These are phyloP conservation scores for Pseudomyrmex dendroicus DNA, from an alignment of 1,140 invertebrate genomes.

Conservation along the genomic window DNA sequence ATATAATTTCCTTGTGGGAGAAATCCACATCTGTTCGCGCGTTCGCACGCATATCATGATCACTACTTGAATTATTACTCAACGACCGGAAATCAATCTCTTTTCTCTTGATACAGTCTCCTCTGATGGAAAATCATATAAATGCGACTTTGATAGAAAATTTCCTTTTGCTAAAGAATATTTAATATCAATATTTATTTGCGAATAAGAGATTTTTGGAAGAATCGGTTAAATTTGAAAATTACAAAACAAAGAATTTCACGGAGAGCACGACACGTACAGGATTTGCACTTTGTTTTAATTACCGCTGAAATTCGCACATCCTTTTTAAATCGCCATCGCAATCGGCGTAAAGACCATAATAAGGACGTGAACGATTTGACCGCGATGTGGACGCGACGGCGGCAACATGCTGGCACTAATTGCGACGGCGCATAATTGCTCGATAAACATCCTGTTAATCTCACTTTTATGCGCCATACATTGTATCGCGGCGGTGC, in stretches of 20 bases:
- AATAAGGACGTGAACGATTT: constrained; percentile 44
- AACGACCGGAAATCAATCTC: background rate
- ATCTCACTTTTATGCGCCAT: constrained; percentile 79
- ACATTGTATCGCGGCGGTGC: constrained; percentile 64
- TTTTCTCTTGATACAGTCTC: too few relatives aligned
- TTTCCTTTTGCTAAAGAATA: too few relatives aligned
- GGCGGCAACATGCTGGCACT: constrained; percentile 70
- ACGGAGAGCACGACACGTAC: background rate
- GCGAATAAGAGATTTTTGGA: too few relatives aligned
- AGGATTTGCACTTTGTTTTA: background rate
- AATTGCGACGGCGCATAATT: constrained; percentile 80
- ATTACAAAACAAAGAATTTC: background rate
- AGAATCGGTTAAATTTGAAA: background rate
- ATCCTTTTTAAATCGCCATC: constrained; percentile 6
- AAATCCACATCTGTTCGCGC: background rate
- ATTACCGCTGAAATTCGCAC: background rate
- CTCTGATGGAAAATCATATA: too few relatives aligned
- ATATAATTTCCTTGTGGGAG: constrained; percentile 17
- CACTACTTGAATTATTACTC: background rate
- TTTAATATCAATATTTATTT: too few relatives aligned
- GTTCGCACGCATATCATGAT: background rate
- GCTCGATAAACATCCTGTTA: constrained; percentile 85
- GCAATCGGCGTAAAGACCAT: constrained; percentile 11
- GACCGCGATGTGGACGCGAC: constrained; percentile 60
- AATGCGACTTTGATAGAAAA: too few relatives aligned